phyloP scores from a whole-genome alignment of 2,113 vertebrate species.

The Dunckerocampus dactyliophorus region DNA sequence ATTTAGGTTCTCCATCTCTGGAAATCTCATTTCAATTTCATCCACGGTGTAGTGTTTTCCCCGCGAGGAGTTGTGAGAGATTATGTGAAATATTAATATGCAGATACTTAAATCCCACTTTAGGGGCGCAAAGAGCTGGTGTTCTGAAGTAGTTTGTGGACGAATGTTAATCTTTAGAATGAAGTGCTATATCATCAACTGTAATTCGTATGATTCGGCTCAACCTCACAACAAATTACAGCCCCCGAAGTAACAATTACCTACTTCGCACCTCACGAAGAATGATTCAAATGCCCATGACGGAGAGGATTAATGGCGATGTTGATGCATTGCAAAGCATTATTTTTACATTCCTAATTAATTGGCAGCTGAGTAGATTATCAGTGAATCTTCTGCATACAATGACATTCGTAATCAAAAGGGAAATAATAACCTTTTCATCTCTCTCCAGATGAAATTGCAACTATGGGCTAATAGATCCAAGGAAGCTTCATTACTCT shows the following conservation, averaged over 20 bases:
- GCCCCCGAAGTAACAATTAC: neutral
- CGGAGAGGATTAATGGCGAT: neutral
- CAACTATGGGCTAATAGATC: neutral
- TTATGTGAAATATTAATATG: neutral
- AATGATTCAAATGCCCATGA: constrained; percentile 4
- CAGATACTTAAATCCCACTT: neutral
- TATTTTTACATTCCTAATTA: constrained; percentile 7
- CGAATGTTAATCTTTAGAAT: neutral
- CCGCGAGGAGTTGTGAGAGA: neutral
- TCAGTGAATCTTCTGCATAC: neutral
- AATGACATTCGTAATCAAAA: neutral
- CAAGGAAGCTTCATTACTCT: too few relatives aligned
- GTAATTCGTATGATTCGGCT: neutral
- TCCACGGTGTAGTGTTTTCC: neutral
- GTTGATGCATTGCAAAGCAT: neutral
- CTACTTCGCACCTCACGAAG: neutral
- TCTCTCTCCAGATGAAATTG: neutral
- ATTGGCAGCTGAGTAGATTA: neutral
- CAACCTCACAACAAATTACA: neutral
- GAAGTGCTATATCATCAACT: neutral
- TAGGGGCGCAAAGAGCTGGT: too few relatives aligned
- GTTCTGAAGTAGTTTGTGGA: too few relatives aligned
- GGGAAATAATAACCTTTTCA: neutral
- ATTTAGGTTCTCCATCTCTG: neutral
- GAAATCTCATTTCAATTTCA: neutral